Evolutionary conservation across 2,888 invertebrate species (phyloP), one percentile per base, ranked within the genome.

Genomic region (Meiosimyza decipiens): DNA sequence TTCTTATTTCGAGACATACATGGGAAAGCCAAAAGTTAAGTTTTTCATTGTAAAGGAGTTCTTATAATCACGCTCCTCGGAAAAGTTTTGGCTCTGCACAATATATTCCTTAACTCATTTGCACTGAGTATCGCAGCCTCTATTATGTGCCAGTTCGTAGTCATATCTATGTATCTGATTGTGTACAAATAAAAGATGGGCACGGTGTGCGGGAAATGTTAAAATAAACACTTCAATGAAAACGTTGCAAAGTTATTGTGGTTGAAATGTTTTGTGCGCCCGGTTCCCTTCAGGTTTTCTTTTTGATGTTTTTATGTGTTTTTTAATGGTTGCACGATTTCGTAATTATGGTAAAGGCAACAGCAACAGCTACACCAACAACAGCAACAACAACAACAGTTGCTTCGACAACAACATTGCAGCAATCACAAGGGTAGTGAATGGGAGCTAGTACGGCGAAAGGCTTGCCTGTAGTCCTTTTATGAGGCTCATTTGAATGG

Each of bases 311-410:
- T 76, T 73, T 73, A 76, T 77, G 76, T 75, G 74, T 76, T 74
- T 76, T 75, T 77, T 75, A 77, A 77, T 76, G 77, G 75, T 74
- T 77, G 77, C 76, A 72, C 77, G 74, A 77, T 77, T 76, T 77
- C 73, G 77, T 74, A 76, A 77, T 77, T 77, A 77, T 73, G 75
- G 73, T 68, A 22, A 12, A 18, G 47, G 33, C 59, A n/a, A 50
- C 49, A 47, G 40, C 40, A 40, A 40, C 6, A 40, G 40, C 40
- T 9, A 40, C 40, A 40, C 9, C 40, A 40, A 40, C 40, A 40
- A 40, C 40, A 40, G 9, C 2, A 40, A 40, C 40, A 40, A 40
- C 40, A 7, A 22, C 28, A 28, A 28, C 28, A 28, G 40, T 40
- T 40, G 9, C 40, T 40, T 40, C 40, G 40, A 40, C 4, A 28